These are phyloP conservation scores for Drosophila hydei DNA, from an alignment of 1,140 invertebrate genomes.

Conservation along the genomic window DNA sequence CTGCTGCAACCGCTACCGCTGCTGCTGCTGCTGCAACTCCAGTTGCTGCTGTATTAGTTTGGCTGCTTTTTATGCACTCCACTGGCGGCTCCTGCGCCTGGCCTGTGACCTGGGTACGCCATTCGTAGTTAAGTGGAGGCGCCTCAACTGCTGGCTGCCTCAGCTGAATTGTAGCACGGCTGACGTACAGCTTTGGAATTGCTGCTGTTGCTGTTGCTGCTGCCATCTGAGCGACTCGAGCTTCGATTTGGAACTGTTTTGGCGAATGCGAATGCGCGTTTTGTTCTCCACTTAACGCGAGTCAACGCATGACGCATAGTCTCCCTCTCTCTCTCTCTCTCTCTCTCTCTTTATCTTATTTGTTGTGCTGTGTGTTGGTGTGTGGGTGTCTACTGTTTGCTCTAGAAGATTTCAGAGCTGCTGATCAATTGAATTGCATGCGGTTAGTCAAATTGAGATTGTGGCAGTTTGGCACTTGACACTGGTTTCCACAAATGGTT, in stretches of 20 bases:
- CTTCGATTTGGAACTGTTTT: conserved; percentile 59
- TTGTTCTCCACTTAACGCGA: conserved; percentile 50
- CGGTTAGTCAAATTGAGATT: conserved; percentile 56
- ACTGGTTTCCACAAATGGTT: conserved; percentile 57
- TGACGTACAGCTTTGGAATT: conserved; percentile 58
- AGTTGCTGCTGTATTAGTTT: neutral
- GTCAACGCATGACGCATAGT: conserved; percentile 24
- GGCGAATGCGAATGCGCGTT: conserved; percentile 49
- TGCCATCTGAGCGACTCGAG: conserved; percentile 71
- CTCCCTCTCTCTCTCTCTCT: conserved; percentile 9
- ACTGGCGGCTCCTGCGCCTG: conserved; percentile 14
- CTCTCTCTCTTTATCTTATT: conserved; percentile 7
- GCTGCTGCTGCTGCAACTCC: neutral
- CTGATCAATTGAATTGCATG: conserved; percentile 44
- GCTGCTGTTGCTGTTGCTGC: conserved; percentile 36
- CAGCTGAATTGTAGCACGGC: conserved; percentile 59
- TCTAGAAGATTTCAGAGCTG: conserved; percentile 49
- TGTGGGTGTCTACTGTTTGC: conserved; percentile 26
- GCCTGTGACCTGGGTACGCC: conserved; percentile 59
- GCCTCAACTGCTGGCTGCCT: conserved; percentile 24
- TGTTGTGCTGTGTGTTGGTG: neutral
- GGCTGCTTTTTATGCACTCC: conserved; percentile 13
- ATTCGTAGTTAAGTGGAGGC: conserved; percentile 56
- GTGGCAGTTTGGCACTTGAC: conserved; percentile 59
- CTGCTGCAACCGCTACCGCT: neutral